Evolutionary conservation across 2,113 vertebrate species (phyloP).

Genomic region (Lipophrys pholis): DNA sequence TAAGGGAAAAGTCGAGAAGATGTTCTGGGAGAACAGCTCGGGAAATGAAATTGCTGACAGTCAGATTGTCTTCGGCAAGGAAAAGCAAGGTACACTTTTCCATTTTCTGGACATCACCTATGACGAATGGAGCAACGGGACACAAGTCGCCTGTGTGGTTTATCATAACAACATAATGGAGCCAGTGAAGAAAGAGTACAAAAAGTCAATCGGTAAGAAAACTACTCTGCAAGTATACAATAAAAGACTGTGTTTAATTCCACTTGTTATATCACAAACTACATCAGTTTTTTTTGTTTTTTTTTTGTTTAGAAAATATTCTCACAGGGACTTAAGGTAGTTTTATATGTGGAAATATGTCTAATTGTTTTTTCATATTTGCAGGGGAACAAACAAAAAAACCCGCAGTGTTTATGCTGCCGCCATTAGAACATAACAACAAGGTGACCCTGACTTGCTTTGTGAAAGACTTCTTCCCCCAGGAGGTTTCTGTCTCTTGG

Average conservation of each 20-base stretch:
- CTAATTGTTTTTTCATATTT: slow-evolving; percentile 71
- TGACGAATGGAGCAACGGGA: slow-evolving; percentile 69
- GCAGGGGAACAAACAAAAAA: neutral
- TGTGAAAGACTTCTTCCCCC: slow-evolving; percentile 82
- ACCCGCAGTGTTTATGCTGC: slow-evolving; percentile 78
- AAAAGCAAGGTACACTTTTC: rapidly evolving
- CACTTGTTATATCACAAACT: neutral
- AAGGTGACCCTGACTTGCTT: slow-evolving; percentile 82
- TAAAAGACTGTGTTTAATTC: neutral
- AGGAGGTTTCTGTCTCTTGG: slow-evolving; percentile 79
- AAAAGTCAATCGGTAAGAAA: slow-evolving; percentile 70
- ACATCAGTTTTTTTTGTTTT: neutral
- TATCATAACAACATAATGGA: rapidly evolving
- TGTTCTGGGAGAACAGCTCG: neutral
- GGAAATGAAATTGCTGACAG: rapidly evolving
- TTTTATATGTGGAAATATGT: neutral
- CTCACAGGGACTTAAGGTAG: no score
- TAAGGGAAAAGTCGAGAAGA: rapidly evolving
- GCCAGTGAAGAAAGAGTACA: rapidly evolving
- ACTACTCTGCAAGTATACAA: neutral
- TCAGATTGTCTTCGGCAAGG: rapidly evolving
- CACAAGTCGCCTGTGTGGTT: slow-evolving; percentile 43
- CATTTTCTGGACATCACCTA: slow-evolving; percentile 10
- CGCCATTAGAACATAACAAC: slow-evolving; percentile 65
- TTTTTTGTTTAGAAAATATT: neutral